Evolutionary conservation across 2,797 vertebrate species (phyloP).

Genomic region (Pangasius mekongensis): DNA sequence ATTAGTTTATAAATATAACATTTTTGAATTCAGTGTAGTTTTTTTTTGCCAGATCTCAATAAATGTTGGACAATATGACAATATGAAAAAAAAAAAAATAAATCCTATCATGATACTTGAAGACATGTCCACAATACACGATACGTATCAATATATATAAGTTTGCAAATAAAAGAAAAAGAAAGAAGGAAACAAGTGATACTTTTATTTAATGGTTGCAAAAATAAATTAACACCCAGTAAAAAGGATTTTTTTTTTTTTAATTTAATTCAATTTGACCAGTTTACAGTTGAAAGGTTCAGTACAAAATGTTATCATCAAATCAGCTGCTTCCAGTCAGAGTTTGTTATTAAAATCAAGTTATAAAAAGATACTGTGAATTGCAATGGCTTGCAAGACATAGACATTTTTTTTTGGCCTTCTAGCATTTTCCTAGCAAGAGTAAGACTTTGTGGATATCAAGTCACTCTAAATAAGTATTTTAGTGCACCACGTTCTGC

Average conservation of each 20-base stretch:
- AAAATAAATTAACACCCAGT: background rate
- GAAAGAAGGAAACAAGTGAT: background rate
- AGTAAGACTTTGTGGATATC: conserved; percentile 3
- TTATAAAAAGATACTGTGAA: background rate
- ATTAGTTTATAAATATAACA: background rate
- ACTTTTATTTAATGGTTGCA: background rate
- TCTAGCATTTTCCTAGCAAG: background rate
- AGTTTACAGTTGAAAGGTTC: background rate
- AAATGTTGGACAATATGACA: background rate
- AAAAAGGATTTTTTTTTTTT: background rate
- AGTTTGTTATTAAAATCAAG: background rate
- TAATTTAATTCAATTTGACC: background rate
- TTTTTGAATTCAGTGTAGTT: background rate
- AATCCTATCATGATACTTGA: background rate
- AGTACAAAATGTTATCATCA: background rate
- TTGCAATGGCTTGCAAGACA: background rate
- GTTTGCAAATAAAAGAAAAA: background rate
- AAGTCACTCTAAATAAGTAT: background rate
- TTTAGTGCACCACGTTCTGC: background rate
- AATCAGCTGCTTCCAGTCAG: background rate
- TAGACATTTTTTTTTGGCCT: background rate
- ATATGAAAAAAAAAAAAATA: background rate
- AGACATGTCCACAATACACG: background rate
- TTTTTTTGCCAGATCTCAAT: background rate
- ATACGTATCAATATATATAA: background rate